phyloP scores from a whole-genome alignment of 2,113 vertebrate species.

The Urocitellus parryii region DNA sequence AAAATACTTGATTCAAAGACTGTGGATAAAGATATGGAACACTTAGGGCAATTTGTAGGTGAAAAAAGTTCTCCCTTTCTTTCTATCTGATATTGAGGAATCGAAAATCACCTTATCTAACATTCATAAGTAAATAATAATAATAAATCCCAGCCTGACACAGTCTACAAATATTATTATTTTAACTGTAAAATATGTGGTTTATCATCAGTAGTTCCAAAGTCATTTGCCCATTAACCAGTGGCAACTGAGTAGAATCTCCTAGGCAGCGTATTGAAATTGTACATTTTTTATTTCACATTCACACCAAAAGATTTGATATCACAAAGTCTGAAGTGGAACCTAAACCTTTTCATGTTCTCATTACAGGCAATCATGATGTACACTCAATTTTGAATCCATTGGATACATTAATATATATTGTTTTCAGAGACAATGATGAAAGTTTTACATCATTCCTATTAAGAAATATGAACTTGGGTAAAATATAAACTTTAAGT shows the following conservation, averaged over 20 bases:
- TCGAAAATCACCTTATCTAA: neutral
- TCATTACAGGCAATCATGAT: neutral
- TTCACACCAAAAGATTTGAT: neutral
- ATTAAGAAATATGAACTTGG: neutral
- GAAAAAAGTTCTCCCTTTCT: neutral
- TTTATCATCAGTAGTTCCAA: neutral
- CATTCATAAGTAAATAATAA: neutral
- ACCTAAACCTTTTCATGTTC: neutral
- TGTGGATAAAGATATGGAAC: slow-evolving; percentile 50
- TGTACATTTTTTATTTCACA: neutral
- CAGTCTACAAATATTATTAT: neutral
- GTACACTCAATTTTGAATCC: neutral
- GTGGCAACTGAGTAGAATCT: neutral
- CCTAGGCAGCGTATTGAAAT: neutral
- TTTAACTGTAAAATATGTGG: neutral
- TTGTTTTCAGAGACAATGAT: neutral
- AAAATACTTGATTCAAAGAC: slow-evolving; percentile 54
- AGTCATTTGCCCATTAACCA: neutral
- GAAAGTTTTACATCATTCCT: neutral
- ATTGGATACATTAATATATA: neutral
- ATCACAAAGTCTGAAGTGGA: neutral
- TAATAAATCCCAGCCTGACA: neutral
- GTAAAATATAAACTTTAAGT: neutral
- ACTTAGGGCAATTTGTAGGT: neutral
- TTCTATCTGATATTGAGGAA: neutral